A percentile compares a stretch with the other conserved stretches of the same genome.
Evolutionary conservation across 37 sponge, comb jelly and placozoan genomes (phyloP).

Genomic region (Geodia barretti): DNA sequence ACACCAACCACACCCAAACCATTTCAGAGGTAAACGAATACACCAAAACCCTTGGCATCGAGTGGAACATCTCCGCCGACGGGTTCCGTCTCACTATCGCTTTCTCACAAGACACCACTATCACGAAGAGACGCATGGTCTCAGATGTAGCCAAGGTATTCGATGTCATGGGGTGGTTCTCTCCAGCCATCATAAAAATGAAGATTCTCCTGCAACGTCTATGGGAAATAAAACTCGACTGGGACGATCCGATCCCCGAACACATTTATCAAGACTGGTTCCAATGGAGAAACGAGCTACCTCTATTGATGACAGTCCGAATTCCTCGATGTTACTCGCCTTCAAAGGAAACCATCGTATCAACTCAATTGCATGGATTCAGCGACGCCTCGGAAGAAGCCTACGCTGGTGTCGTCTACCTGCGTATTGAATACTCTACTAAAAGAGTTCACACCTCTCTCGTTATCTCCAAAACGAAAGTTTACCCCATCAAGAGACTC

Average conservation of each 20-base stretch:
- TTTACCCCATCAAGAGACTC: constrained; percentile 22
- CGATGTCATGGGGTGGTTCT: constrained; percentile 34
- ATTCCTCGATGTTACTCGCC: constrained; percentile 36
- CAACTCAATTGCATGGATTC: constrained; percentile 36
- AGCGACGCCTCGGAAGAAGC: constrained; percentile 44
- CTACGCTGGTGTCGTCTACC: constrained; percentile 26
- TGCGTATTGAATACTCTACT: constrained; percentile 5
- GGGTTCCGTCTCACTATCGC: constrained; percentile 22
- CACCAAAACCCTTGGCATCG: constrained; percentile 52
- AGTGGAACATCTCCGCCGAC: constrained; percentile 45
- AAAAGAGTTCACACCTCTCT: constrained; percentile 19
- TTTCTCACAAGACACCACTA: background rate
- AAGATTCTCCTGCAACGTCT: constrained; percentile 34
- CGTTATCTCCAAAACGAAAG: constrained; percentile 33
- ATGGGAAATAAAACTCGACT: constrained; percentile 22
- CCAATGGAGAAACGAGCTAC: constrained; percentile 23
- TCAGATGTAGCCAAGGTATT: constrained; percentile 21
- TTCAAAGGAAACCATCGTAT: background rate
- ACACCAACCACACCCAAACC: constrained; percentile 12
- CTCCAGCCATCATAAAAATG: constrained; percentile 31
- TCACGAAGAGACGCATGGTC: constrained; percentile 17
- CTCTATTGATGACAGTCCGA: background rate
- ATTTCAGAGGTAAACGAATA: constrained; percentile 27
- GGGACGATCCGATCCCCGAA: constrained; percentile 33
- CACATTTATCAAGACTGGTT: constrained; percentile 14